Evolutionary conservation across 1,140 invertebrate species (phyloP).

Genomic region (Monomorium pharaonis): DNA sequence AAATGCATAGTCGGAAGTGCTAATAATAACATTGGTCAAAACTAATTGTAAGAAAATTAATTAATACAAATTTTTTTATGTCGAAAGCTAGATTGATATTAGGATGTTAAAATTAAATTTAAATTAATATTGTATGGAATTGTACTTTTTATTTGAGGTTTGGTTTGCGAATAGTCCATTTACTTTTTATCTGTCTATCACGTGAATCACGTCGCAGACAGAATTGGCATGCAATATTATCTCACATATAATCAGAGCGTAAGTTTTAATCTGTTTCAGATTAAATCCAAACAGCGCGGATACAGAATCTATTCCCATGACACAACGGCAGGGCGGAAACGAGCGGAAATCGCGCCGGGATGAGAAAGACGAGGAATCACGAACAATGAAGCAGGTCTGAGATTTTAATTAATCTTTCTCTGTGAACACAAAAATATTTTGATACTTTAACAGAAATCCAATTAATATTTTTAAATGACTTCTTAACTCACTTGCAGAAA

Average conservation of each 20-base stretch:
- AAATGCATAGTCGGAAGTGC: neutral
- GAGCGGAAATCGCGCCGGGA: slow-evolving; percentile 70
- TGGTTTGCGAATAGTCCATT: neutral
- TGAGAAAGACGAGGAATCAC: slow-evolving; percentile 80
- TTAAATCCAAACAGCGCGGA: slow-evolving; percentile 73
- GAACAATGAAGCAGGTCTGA: slow-evolving; percentile 81
- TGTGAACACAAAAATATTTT: neutral
- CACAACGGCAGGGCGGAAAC: slow-evolving; percentile 72
- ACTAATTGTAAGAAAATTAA: neutral
- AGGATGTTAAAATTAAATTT: neutral
- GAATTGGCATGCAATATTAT: neutral
- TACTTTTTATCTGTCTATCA: neutral
- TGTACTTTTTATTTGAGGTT: neutral
- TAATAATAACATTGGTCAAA: neutral
- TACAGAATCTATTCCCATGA: slow-evolving; percentile 80
- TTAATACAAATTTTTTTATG: neutral
- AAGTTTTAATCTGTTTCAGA: slow-evolving; percentile 67
- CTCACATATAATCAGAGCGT: neutral
- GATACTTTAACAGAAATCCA: neutral
- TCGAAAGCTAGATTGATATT: neutral
- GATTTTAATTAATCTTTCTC: neutral
- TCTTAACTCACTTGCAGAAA: neutral
- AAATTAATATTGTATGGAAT: neutral
- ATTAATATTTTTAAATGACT: neutral
- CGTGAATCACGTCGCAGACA: neutral